These are phyloP conservation scores for Pangasianodon hypophthalmus DNA, from an alignment of 2,113 vertebrate genomes.

Conservation along the genomic window DNA sequence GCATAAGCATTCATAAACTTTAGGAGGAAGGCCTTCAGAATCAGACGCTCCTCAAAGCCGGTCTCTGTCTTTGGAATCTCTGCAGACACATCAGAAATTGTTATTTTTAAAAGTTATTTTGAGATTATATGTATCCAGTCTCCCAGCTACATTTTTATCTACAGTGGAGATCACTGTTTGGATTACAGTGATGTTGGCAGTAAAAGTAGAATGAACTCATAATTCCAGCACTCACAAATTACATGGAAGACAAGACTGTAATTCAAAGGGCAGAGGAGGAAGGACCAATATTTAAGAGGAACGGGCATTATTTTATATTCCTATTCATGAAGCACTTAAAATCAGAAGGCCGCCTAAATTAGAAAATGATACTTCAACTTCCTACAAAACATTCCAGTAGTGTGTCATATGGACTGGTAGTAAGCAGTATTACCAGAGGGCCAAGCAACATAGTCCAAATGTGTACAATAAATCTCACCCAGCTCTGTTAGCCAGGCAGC, in stretches of 20 bases:
- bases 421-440: neutral
- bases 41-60: slow-evolving; percentile 89
- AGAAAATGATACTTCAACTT: neutral
- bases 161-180: neutral
- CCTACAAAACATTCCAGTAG: neutral
- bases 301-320: neutral
- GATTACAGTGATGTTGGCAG: neutral
- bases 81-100: slow-evolving; percentile 59
- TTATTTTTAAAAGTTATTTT: neutral
- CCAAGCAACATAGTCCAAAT: neutral
- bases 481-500: slow-evolving; percentile 94
- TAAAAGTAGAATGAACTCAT: slow-evolving; percentile 12
- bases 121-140: neutral
- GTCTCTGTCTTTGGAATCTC: slow-evolving; percentile 96
- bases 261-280: neutral
- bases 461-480: slow-evolving; percentile 69
- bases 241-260: neutral
- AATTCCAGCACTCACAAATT: slow-evolving; percentile 3
- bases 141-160: slow-evolving; percentile 1
- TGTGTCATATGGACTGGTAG: neutral
- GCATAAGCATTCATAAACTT: slow-evolving; percentile 98
- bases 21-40: slow-evolving; percentile 91
- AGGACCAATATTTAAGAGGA: neutral
- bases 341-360: neutral
- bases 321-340: neutral